Base-by-base conservation (phyloP, 2,888 invertebrate species). In the Drosophila peninsularis region DNA sequence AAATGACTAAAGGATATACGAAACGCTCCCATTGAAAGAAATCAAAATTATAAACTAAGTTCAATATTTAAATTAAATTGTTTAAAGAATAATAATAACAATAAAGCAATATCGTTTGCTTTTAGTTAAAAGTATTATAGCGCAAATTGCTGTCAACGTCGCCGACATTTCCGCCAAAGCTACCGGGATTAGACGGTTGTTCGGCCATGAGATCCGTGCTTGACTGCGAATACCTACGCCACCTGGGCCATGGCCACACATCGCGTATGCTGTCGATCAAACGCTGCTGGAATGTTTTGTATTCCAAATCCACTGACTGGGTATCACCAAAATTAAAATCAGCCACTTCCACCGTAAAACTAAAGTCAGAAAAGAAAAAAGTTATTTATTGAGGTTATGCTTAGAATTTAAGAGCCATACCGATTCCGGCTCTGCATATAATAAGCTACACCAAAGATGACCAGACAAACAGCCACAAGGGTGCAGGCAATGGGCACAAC, bases 381-480 rank as follows among this genome's bases (percentile, higher is more conserved):
- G 13, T 41, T 10, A 37, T 49, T 49, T n/a, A 3, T 17, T 11
- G 5, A 0, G 6, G 7, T 9, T 5, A 19, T 3, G 2, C 6
- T 17, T 5, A 3, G 2, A 0, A 17, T 24, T 5, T 3, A 17
- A 2, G n/a, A 41, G 2, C 72, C 89, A 86, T 91, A 95, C 96
- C 96, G 95, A 57, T 96, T 95, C 80, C 96, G 94, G 90, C 96
- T 96, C 90, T 97, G 97, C 60, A 96, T 93, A 90, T 97, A 97
- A 91, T 97, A 97, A 0, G 97, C 96, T 13, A 97, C 95, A 13
- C 97, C 98, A 91, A 97, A 97, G 41, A 98, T 95, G 44, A 98
- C 95, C 56, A 97, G 92, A 41, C 97, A 96, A 14, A 97, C 95
- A 3, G 97, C 97, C 17, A 96, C 94, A 57, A 97, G 93, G 69